Percentiles rank a stretch among this genome's conserved stretches.
These are phyloP conservation scores for fruit fly (Drosophila melanogaster) DNA, from an alignment of 1,140 invertebrate genomes.

Conservation along the genomic window Release_6_plus_ISO1_MT NT_033777.3:27404501-27405000, in stretches of 20 bases:
- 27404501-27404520: constrained; percentile 24
- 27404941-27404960: background rate
- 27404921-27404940: background rate
- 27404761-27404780: too few relatives aligned
- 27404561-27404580: constrained; percentile 15
- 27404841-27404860: too few relatives aligned
- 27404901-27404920: too few relatives aligned
- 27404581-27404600: constrained; percentile 60
- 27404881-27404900: too few relatives aligned
- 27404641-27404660: constrained; percentile 70
- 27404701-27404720: constrained; percentile 55
- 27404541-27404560: constrained; percentile 24
- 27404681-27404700: constrained; percentile 41
- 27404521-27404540: background rate
- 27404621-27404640: constrained; percentile 62
- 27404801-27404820: too few relatives aligned
- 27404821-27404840: too few relatives aligned
- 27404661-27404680: constrained; percentile 21
- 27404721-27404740: constrained; percentile 7
- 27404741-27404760: background rate
- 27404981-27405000: constrained; percentile 2
- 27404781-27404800: too few relatives aligned
- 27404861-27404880: too few relatives aligned
- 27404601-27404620: constrained; percentile 63
- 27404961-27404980: background rate